Evolutionary conservation across 2,113 vertebrate genomes (phyloP).

Genomic region (Lates calcarifer): DNA sequence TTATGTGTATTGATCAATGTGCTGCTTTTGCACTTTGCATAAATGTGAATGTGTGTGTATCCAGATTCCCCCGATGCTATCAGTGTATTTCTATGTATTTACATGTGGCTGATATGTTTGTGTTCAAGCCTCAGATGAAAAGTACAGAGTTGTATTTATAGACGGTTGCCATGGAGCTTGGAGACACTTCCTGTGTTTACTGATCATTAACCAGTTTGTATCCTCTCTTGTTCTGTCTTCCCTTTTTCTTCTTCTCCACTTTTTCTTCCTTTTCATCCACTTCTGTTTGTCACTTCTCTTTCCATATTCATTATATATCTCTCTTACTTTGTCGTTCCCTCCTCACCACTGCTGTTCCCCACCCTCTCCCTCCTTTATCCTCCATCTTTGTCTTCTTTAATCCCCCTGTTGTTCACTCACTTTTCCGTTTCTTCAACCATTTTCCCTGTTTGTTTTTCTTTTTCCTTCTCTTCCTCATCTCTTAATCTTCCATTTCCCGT

Average conservation of each 20-base stretch:
- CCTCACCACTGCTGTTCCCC: not conserved
- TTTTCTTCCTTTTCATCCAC: fast-evolving
- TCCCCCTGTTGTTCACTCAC: not conserved
- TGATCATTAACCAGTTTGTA: slow-evolving; percentile 50
- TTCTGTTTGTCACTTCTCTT: not conserved
- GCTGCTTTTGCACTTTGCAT: slow-evolving; percentile 71
- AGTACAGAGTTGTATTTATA: slow-evolving; percentile 61
- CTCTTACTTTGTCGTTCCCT: not conserved
- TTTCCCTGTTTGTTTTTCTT: not conserved
- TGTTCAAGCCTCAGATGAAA: slow-evolving; percentile 49
- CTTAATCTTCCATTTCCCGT: not conserved
- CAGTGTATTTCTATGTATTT: slow-evolving; percentile 66
- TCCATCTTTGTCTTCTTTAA: not conserved
- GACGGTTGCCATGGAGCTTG: slow-evolving; percentile 71
- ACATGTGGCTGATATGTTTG: slow-evolving; percentile 61
- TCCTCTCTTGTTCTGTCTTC: not conserved
- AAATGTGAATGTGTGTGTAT: slow-evolving; percentile 54
- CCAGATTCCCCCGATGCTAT: slow-evolving; percentile 26
- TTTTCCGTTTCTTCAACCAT: not conserved
- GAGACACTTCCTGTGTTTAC: slow-evolving; percentile 64
- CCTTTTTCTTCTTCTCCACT: not conserved
- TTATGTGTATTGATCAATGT: slow-evolving; percentile 63
- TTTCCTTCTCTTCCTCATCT: not conserved
- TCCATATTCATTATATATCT: not conserved
- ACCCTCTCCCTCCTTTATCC: not conserved